Base-by-base conservation (phyloP, 2,113 vertebrate genomes). In the Chamaea fasciata region DNA sequence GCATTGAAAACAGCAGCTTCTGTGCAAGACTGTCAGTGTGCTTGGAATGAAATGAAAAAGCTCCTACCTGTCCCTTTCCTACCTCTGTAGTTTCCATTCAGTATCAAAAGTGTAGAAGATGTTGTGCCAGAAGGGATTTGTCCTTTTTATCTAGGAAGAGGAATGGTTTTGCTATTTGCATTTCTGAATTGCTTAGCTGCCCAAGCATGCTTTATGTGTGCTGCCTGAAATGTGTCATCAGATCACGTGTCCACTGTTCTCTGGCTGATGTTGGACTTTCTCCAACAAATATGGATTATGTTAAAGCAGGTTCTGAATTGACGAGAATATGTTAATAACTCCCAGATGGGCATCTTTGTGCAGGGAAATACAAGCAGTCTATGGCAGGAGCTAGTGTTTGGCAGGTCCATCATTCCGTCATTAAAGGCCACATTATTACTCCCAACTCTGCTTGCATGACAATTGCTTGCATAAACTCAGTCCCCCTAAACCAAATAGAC, bases 401-500 rank as follows among this genome's bases (percentile, higher is more conserved):
- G 99, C 99, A 99, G 99, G 99, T 99, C 99, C 98, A 99, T 99
- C 99, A 99, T 99, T 99, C 99, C 98, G 98, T 99, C 99, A 99
- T 99, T 99, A 99, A 99, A 99, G 99, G 99, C 98, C 99, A 99
- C 99, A 99, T 99, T 99, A 99, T 99, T 99, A 99, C 99, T 98
- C 98, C 98, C 98, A 98, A 99, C 99, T 97, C 97, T 95, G 97
- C 98, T 99, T 99, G 99, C 99, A 99, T 99, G 99, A 99, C 98
- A 99, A 99, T 99, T 98, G 98, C 98, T 96, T 96, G 95, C 96
- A 98, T 94, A 98, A 98, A 98, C 97, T 97, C 95, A 87, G 97
- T 95, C 97, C 98, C 97, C 86, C 96, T 78, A 97, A 92, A 96
- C 87, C 83, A 89, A 97, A 96, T 80, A 50, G 74, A 78, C 83